Base-by-base conservation (phyloP, 2,113 vertebrate genomes). In the Varanus komodoensis region DNA sequence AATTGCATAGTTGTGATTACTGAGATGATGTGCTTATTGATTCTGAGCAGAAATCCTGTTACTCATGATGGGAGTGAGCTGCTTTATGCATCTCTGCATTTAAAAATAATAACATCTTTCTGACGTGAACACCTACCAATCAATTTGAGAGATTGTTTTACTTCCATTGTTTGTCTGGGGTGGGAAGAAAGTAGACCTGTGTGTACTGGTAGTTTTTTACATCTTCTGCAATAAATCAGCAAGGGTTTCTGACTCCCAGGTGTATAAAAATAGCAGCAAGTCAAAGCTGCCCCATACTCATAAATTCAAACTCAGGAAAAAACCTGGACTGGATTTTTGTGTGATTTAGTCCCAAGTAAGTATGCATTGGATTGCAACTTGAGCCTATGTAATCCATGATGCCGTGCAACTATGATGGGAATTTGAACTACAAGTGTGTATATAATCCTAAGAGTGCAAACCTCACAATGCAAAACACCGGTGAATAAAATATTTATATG, bases 1-100 rank as follows among this genome's bases (percentile, higher is more conserved):
- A 89, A 87, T 93, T 91, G 69, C 38, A 15, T 3, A 77, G 87
- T 86, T 95, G 11, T 86, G 23, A 93, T 48, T 6, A 86, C 82
- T 48, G 29, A 93, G 54, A 75, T 48, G 91, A 92, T 67, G 85
- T 89, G 89, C 0, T 21, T 92, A 89, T 19, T 23, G 25, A n/a
- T n/a, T 83, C 23, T 32, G 86, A 89, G 9, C 0, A 84, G 86
- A 57, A 87, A 87, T 82, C 84, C 2, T 23, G 68, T 52, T 25
- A 67, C 57, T n/a, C 52, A 1, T 0, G 29, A 71, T 29, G 88
- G 84, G 91, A 89, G 89, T 71, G 85, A 87, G 71, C 44, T 57
- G 17, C 73, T 64, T 61, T 34, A 8, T 32, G 34, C 44, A 85
- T 25, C 27, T 0, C 44, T 87, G 23, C 34, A 48, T 64, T 77